Evolutionary conservation across 2,797 vertebrate genomes (phyloP).

Genomic region (Hybognathus amarus): DNA sequence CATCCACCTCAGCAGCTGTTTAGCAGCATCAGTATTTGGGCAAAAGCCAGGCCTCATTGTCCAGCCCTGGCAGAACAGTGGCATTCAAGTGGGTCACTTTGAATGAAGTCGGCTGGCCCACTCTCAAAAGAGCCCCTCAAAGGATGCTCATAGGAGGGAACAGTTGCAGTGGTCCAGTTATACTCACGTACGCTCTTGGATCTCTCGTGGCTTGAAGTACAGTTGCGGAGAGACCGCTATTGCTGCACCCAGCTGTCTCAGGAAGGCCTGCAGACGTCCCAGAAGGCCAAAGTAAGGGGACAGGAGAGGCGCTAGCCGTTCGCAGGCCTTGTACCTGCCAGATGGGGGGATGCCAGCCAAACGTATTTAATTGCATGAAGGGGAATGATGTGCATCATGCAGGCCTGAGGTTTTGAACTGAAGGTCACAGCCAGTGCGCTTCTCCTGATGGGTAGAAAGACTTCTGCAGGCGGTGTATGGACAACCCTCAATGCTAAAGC

Average conservation of each 20-base stretch:
- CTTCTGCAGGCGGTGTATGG: conserved; percentile 7
- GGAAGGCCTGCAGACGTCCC: conserved; percentile 74
- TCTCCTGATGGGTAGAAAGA: conserved; percentile 37
- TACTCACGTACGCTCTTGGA: conserved; percentile 19
- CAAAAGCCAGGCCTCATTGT: conserved; percentile 35
- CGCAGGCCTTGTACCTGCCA: conserved; percentile 72
- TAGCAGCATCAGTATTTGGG: conserved; percentile 45
- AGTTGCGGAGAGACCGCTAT: conserved; percentile 56
- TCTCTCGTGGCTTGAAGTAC: conserved; percentile 58
- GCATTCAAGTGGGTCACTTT: conserved; percentile 51
- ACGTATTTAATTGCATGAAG: conserved; percentile 64
- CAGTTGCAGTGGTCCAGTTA: conserved; percentile 44
- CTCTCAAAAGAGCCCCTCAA: conserved; percentile 45
- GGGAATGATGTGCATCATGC: conserved; percentile 40
- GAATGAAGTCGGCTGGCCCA: conserved; percentile 53
- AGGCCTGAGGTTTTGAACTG: conserved; percentile 42
- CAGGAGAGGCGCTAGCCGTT: conserved; percentile 68
- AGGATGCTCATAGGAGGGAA: conserved; percentile 49
- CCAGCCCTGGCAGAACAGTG: conserved; percentile 49
- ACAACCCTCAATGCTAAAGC: background rate
- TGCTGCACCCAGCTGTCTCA: conserved; percentile 77
- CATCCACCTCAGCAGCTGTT: conserved; percentile 53
- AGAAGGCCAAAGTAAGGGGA: conserved; percentile 74
- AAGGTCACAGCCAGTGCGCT: conserved; percentile 43
- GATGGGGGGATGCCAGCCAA: conserved; percentile 66